phyloP scores from a whole-genome alignment of 1,140 invertebrate species.

The Aphelenchoides avenae region DNA sequence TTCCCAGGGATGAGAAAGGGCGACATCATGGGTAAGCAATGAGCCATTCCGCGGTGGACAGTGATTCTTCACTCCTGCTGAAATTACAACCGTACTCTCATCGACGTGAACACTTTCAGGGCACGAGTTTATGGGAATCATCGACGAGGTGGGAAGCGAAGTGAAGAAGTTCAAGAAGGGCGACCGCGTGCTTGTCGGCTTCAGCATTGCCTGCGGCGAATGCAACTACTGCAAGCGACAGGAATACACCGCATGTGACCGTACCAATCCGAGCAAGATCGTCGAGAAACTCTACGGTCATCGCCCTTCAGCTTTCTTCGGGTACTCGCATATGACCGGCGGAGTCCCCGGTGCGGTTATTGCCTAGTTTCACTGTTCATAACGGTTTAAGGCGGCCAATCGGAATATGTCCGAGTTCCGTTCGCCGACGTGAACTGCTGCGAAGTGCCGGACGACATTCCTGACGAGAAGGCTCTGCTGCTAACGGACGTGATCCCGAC shows the following conservation, averaged over 20 bases:
- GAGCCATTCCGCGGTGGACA: too few species aligned
- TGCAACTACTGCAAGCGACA: conserved; percentile 26
- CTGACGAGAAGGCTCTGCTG: conserved; percentile 33
- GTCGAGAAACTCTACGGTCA: conserved; percentile 27
- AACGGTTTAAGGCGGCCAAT: conserved; percentile 15
- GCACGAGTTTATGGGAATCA: conserved; percentile 37
- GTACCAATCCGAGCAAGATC: conserved; percentile 19
- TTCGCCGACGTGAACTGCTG: conserved; percentile 33
- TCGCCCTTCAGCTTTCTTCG: conserved; percentile 13
- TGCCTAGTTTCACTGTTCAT: too few species aligned
- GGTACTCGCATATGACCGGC: conserved; percentile 29
- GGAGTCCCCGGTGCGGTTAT: conserved; percentile 16
- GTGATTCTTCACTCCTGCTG: too few species aligned
- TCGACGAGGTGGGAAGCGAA: conserved; percentile 18
- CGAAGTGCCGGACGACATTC: conserved; percentile 21
- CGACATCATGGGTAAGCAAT: too few species aligned
- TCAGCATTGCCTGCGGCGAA: conserved; percentile 20
- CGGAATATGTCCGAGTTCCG: conserved; percentile 27
- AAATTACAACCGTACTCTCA: too few species aligned
- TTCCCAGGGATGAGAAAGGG: too few species aligned
- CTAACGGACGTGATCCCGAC: conserved; percentile 32
- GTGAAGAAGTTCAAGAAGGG: conserved; percentile 26
- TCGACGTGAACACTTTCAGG: too few species aligned
- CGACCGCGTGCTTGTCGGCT: conserved; percentile 22
- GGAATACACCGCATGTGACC: conserved; percentile 28